Conservation (phyloP, 2,888 invertebrate species). For the Cephus spinipes region DNA sequence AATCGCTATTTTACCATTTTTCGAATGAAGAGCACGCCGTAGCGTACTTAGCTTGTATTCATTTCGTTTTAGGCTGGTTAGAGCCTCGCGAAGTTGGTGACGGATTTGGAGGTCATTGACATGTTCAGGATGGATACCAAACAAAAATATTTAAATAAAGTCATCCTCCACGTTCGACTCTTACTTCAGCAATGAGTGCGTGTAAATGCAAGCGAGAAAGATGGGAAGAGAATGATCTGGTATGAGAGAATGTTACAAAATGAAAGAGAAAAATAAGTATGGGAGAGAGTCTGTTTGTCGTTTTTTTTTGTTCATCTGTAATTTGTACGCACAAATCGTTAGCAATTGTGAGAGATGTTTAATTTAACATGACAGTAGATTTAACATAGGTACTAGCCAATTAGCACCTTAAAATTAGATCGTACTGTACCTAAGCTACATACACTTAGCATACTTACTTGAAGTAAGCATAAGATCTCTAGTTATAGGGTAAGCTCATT, state of each 20-base stretch:
- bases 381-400: constrained; percentile 33
- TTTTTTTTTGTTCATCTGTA: constrained; percentile 1
- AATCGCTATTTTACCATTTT: constrained; percentile 56
- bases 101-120: neutral
- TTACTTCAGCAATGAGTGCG: neutral
- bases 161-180: neutral
- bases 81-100: neutral
- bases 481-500: constrained; percentile 59
- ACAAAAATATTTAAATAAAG: neutral
- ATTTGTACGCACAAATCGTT: constrained; percentile 23
- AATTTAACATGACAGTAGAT: constrained; percentile 26
- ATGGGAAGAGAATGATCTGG: neutral
- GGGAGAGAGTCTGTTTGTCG: neutral
- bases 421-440: constrained; percentile 45
- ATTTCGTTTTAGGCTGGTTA: neutral
- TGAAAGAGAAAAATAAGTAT: neutral
- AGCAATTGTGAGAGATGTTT: constrained; percentile 15
- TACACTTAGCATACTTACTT: constrained; percentile 40
- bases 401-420: constrained; percentile 43
- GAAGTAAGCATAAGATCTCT: constrained; percentile 41
- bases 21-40: constrained; percentile 29
- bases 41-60: neutral
- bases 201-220: neutral
- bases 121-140: neutral
- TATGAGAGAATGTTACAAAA: neutral